Base-by-base conservation (phyloP, 2,797 vertebrate genomes). In the Mionectes olivaceus region DNA sequence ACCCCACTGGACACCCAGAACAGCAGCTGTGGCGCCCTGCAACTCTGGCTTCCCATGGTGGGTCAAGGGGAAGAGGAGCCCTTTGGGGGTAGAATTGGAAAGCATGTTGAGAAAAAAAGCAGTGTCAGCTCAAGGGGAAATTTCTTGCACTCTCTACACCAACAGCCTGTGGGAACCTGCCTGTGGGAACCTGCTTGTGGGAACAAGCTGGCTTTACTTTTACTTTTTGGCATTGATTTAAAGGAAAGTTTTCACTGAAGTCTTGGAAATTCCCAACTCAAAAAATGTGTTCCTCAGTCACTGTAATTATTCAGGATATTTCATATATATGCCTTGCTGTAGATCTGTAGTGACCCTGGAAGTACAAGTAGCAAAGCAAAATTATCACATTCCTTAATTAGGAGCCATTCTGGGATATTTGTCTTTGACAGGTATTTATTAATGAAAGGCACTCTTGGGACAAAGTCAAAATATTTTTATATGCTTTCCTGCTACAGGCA, bases 181-280 rank as follows among this genome's bases (percentile, higher is more conserved):
- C 71, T 83, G 68, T 78, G 65, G 75, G 80, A 95, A 80, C 64
- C n/a, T 92, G 84, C 63, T 75, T 83, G 68, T 78, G 65, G 75
- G 80, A 95, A 80, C 64, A 89, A 83, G 64, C 16, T 78, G 35
- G 19, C 1, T 0, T 57, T 85, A 47, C 18, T 84, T 67, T 61
- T 70, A 32, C 12, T 57, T 67, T 7, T 61, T 92, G 83, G 46
- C 68, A 61, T 74, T 7, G 1, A 61, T 90, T 89, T 59, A 89
- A 35, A 83, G 37, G 57, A 87, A 96, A 50, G 3, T 85, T 94
- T 92, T 49, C 32, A 30, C 11, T 77, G 35, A 90, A 84, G 52
- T 73, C 49, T 93, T 30, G 71, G 90, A 95, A 97, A 93, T 77
- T 39, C 60, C 83, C 28, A 2, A 61, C n/a, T 21, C n/a, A 22